A percentile compares a stretch with the other conserved stretches of the same genome.
Evolutionary conservation across 2,113 vertebrate species (phyloP).

Genomic region (Orycteropus afer): DNA sequence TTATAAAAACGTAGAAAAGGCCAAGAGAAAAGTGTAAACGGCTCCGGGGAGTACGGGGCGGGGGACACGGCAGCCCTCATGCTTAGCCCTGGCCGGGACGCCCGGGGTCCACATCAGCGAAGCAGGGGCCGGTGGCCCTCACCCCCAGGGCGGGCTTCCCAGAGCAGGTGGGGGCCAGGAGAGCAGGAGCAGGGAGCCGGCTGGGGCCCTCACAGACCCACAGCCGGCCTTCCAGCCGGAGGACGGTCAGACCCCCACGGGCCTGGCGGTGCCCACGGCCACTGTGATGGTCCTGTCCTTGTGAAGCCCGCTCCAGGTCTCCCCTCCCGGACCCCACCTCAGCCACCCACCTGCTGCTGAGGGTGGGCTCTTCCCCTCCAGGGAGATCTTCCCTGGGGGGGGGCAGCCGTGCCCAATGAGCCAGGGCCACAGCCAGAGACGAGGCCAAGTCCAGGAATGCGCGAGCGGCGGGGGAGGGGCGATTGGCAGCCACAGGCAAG

Average conservation of each 20-base stretch:
- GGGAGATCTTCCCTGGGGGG: background rate
- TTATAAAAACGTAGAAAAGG: conserved; percentile 84
- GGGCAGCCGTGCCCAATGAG: background rate
- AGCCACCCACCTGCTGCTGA: background rate
- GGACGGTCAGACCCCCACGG: background rate
- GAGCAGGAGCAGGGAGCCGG: conserved; percentile 7
- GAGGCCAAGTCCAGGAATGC: conserved; percentile 60
- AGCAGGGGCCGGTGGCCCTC: background rate
- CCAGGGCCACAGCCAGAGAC: conserved; percentile 54
- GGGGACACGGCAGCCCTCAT: conserved; percentile 57
- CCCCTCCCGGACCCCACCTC: background rate
- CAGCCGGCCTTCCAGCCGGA: background rate
- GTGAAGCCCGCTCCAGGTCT: background rate
- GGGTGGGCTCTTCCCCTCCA: background rate
- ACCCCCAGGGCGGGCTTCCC: background rate
- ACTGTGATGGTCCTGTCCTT: background rate
- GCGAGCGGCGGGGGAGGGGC: conserved; percentile 59
- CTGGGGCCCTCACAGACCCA: background rate
- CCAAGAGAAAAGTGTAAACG: conserved; percentile 84
- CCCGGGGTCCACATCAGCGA: background rate
- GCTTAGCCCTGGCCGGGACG: conserved; percentile 23
- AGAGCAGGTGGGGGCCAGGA: conserved; percentile 20
- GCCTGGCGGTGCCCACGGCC: too few relatives aligned
- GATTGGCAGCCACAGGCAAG: conserved; percentile 53
- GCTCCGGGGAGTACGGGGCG: conserved; percentile 76